A percentile compares a stretch with the other conserved stretches of the same genome.
phyloP scores from a whole-genome alignment of 2,888 invertebrate genomes.

The Pasiphila rectangulata region DNA sequence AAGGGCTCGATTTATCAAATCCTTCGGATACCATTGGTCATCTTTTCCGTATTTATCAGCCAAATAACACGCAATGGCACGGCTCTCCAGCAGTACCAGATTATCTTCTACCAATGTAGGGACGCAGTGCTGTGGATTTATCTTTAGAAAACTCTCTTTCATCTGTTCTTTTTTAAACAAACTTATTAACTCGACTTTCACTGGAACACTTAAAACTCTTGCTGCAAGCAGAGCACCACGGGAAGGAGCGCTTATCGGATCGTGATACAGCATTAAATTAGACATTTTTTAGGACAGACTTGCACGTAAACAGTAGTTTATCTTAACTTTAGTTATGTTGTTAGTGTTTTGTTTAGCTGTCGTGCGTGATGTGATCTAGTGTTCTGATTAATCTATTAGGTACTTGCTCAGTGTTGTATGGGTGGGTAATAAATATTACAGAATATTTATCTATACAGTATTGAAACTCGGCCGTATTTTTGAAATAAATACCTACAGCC shows the following conservation, averaged over 20 bases:
- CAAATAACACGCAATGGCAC: conserved; percentile 83
- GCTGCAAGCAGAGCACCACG: conserved; percentile 82
- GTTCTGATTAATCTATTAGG: too few relatives aligned
- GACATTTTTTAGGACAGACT: conserved; percentile 40
- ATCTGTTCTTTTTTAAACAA: conserved; percentile 82
- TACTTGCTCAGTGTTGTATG: too few relatives aligned
- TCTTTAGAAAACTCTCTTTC: conserved; percentile 77
- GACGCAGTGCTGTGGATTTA: conserved; percentile 85
- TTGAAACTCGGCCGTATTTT: too few relatives aligned
- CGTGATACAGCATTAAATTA: conserved; percentile 79
- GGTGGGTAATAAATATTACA: too few relatives aligned
- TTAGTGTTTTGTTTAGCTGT: too few relatives aligned
- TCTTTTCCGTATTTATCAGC: conserved; percentile 82
- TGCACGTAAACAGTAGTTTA: too few relatives aligned
- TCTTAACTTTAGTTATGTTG: too few relatives aligned
- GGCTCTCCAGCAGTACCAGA: conserved; percentile 84
- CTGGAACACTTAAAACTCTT: conserved; percentile 77
- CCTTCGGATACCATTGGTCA: conserved; percentile 82
- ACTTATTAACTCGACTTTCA: conserved; percentile 74
- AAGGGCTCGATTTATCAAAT: conserved; percentile 76
- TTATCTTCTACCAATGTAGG: conserved; percentile 86
- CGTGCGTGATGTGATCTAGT: too few relatives aligned
- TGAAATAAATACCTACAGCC: too few relatives aligned
- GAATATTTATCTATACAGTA: too few relatives aligned
- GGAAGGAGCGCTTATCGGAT: conserved; percentile 82